Evolutionary conservation across 2,113 vertebrate species (phyloP).

Genomic region (Rhabdomys dilectus): DNA sequence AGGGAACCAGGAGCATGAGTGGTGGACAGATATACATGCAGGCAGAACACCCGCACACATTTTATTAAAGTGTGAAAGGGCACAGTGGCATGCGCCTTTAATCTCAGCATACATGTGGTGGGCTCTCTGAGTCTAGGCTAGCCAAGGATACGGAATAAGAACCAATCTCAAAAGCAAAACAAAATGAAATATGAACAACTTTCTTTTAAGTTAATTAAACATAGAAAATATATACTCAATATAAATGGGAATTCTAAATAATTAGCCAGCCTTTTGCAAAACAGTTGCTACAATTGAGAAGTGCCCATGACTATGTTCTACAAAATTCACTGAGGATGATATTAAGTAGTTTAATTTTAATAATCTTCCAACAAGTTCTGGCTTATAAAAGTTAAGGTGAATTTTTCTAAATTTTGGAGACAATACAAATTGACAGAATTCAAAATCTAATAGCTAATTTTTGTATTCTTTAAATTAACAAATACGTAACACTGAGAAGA

Average conservation of each 20-base stretch:
- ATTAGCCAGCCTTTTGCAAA: not conserved
- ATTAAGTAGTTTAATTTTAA: not conserved
- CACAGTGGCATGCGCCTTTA: no score
- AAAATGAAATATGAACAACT: not conserved
- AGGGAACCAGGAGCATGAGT: not conserved
- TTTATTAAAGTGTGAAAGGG: not conserved
- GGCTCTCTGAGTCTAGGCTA: not conserved
- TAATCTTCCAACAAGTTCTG: not conserved
- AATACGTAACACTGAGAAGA: not conserved
- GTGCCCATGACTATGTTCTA: not conserved
- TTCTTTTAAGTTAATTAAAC: not conserved
- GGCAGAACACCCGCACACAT: not conserved
- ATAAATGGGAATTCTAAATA: constrained; percentile 41
- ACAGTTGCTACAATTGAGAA: not conserved
- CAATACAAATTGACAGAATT: constrained; percentile 20
- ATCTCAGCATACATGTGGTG: not conserved
- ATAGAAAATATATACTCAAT: not conserved
- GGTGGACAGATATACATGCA: not conserved
- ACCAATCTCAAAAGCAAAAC: not conserved
- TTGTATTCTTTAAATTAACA: not conserved
- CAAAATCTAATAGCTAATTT: constrained; percentile 24
- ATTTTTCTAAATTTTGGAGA: not conserved
- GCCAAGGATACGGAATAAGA: not conserved
- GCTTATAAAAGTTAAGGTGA: constrained; percentile 30
- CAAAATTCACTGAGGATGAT: not conserved